Conservation (phyloP, 1,140 invertebrate genomes). For the Zaprionus davidi region DNA sequence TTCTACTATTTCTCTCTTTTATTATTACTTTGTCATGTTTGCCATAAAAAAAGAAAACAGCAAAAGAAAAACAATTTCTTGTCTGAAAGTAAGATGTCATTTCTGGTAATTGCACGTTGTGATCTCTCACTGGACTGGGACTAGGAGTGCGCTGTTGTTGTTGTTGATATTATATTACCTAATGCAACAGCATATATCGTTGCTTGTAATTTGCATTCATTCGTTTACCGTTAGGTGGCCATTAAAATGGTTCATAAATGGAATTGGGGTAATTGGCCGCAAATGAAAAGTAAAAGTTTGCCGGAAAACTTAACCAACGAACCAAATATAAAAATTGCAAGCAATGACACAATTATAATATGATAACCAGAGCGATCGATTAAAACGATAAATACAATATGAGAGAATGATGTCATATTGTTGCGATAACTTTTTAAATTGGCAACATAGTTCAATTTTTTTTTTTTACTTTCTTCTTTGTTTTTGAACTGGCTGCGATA, state of each 20-base stretch:
- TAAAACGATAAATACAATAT: background rate
- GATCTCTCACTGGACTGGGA: background rate
- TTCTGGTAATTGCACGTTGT: constrained; percentile 5
- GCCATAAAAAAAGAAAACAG: no score
- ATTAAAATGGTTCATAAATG: constrained; percentile 4
- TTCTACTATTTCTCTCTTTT: background rate
- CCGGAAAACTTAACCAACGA: background rate
- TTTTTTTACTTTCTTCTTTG: background rate
- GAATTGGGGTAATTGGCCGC: constrained; percentile 2
- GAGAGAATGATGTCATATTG: background rate
- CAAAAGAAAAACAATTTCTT: background rate
- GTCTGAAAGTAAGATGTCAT: background rate
- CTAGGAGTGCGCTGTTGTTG: no score
- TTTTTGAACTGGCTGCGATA: background rate
- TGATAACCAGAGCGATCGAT: background rate
- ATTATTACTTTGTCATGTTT: background rate
- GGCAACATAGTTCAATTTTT: background rate
- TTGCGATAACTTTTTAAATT: no score
- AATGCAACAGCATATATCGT: background rate
- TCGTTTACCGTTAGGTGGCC: background rate
- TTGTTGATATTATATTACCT: background rate
- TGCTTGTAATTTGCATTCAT: background rate
- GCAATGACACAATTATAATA: background rate
- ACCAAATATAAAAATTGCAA: background rate
- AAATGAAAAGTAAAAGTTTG: background rate